phyloP scores from a whole-genome alignment of 1,140 invertebrate species.

The Bombus pascuorum region DNA sequence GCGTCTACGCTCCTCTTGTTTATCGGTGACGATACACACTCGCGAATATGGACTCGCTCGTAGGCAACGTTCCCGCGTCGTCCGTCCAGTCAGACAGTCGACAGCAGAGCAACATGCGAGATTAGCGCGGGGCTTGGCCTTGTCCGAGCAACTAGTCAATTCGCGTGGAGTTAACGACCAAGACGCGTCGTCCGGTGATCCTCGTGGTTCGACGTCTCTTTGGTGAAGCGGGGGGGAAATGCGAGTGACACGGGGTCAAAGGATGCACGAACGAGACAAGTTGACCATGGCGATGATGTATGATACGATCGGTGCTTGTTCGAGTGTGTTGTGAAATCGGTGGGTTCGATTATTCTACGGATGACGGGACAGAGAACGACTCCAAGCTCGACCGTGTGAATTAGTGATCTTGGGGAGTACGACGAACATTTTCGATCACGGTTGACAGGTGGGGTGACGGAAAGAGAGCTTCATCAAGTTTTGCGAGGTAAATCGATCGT shows the following conservation, averaged over 20 bases:
- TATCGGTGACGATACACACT: conserved; percentile 1
- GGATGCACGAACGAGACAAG: neutral
- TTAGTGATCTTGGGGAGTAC: neutral
- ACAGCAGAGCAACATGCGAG: conserved; percentile 7
- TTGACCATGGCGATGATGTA: neutral
- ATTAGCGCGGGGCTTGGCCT: neutral
- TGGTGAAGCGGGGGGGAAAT: neutral
- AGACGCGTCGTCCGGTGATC: neutral
- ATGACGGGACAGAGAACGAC: neutral
- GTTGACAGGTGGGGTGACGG: neutral
- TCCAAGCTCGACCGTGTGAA: neutral
- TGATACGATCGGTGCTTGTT: neutral
- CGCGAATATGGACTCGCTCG: conserved; percentile 51
- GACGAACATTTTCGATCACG: neutral
- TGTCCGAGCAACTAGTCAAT: conserved; percentile 3
- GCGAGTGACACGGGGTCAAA: conserved; percentile 1
- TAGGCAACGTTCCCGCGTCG: conserved; percentile 34
- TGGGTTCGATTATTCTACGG: neutral
- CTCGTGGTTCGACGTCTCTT: neutral
- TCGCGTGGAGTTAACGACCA: neutral
- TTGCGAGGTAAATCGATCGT: conserved; percentile 13
- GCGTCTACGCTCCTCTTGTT: neutral
- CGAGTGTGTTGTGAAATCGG: conserved; percentile 21
- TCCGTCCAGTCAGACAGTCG: conserved; percentile 44
- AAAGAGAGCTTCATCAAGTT: too few species aligned